Percentiles rank a stretch among this genome's conserved stretches.
These are phyloP conservation scores for Bujurquina vittata DNA, from an alignment of 2,113 vertebrate genomes.

Conservation along the genomic window DNA sequence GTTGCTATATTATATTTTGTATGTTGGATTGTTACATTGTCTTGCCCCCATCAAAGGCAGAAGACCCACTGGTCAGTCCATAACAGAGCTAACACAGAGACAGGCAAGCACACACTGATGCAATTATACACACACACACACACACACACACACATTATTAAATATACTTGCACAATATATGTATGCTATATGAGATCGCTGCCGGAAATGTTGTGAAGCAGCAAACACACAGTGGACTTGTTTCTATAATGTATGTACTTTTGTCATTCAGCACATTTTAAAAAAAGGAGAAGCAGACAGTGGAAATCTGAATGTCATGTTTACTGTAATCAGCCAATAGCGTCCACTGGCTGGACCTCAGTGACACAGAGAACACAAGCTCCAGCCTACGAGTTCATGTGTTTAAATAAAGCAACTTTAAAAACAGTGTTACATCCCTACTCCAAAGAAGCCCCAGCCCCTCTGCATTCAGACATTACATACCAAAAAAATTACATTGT, in stretches of 20 bases:
- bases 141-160: no score
- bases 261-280: neutral
- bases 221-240: neutral
- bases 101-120: no score
- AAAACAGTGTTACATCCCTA: constrained; percentile 53
- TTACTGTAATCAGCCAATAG: constrained; percentile 51
- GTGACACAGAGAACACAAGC: constrained; percentile 62
- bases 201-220: neutral
- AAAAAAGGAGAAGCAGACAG: constrained; percentile 28
- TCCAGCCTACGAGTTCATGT: constrained; percentile 37
- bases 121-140: no score
- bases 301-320: constrained; percentile 44
- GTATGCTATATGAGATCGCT: no score
- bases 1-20: no score
- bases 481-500: constrained; percentile 77
- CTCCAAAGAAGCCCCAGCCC: neutral
- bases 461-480: constrained; percentile 32
- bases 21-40: no score
- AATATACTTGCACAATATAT: no score
- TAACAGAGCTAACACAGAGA: no score
- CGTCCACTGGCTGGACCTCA: constrained; percentile 9
- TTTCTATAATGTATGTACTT: neutral
- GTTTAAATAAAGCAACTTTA: constrained; percentile 63
- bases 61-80: no score
- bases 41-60: no score